Percentiles rank a stretch among this genome's conserved stretches.
These are phyloP conservation scores for Poeciliopsis turrubarensis DNA, from an alignment of 2,113 vertebrate genomes.

Conservation along the genomic window DNA sequence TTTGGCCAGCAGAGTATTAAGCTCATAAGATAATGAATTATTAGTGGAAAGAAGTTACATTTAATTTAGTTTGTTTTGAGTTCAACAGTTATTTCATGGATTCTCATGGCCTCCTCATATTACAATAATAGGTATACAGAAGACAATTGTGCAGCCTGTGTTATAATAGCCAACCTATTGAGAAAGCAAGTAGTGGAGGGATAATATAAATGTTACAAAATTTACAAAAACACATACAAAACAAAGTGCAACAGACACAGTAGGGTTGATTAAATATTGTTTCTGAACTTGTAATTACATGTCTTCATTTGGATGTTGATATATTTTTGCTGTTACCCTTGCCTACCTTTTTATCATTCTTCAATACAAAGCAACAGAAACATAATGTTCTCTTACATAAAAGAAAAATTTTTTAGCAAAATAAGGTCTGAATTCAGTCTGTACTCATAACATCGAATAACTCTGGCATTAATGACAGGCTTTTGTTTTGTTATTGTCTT, in stretches of 20 bases:
- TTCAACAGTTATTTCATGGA: slow-evolving; percentile 41
- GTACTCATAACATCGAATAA: slow-evolving; percentile 37
- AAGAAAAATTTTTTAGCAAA: slow-evolving; percentile 62
- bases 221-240: slow-evolving; percentile 11
- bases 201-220: slow-evolving; percentile 21
- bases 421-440: slow-evolving; percentile 50
- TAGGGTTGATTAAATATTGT: slow-evolving; percentile 58
- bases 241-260: slow-evolving; percentile 55
- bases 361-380: slow-evolving; percentile 67
- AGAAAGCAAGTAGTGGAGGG: slow-evolving; percentile 12
- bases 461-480: slow-evolving; percentile 30
- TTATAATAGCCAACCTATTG: slow-evolving; percentile 40
- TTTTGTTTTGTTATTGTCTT: slow-evolving; percentile 22
- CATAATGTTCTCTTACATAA: slow-evolving; percentile 56
- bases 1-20: slow-evolving; percentile 55
- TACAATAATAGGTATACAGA: slow-evolving; percentile 42
- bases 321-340: slow-evolving; percentile 47
- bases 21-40: slow-evolving; percentile 37
- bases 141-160: slow-evolving; percentile 29
- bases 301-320: slow-evolving; percentile 69
- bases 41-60: slow-evolving; percentile 34
- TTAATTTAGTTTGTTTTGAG: slow-evolving; percentile 27
- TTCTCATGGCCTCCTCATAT: slow-evolving; percentile 49
- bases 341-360: slow-evolving; percentile 47
- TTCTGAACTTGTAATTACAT: slow-evolving; percentile 70